Evolutionary conservation across 2,113 vertebrate species (phyloP).

Genomic region (Gopherus evgoodei): DNA sequence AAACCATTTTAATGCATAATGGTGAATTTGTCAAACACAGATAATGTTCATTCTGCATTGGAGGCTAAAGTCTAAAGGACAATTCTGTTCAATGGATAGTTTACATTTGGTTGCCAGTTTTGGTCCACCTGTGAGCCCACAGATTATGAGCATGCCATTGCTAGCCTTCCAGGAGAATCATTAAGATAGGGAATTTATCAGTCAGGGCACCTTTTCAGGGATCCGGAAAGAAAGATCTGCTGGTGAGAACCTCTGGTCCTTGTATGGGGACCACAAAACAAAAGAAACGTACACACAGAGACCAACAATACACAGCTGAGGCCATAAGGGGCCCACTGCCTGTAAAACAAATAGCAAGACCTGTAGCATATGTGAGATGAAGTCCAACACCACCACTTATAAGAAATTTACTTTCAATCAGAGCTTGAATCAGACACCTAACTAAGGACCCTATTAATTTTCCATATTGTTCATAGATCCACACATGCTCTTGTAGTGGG

Average conservation of each 20-base stretch:
- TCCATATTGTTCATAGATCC: accelerated
- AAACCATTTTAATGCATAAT: neutral
- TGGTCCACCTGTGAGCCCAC: neutral
- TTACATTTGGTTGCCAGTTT: neutral
- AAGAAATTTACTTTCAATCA: neutral
- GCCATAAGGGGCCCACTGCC: neutral
- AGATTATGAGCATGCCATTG: neutral
- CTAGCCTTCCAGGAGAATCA: neutral
- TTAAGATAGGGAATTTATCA: neutral
- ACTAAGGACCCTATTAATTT: neutral
- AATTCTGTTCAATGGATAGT: neutral
- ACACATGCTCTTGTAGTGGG: neutral
- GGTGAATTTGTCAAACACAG: neutral
- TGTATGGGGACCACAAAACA: neutral
- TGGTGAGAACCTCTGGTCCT: neutral
- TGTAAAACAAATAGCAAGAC: neutral
- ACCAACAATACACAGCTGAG: neutral
- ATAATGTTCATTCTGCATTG: neutral
- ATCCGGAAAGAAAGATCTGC: neutral
- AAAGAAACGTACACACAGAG: neutral
- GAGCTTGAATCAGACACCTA: neutral
- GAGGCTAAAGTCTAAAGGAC: neutral
- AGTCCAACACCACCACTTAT: neutral
- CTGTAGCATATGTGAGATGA: neutral
- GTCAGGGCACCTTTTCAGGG: neutral